Percentiles rank a stretch among this genome's conserved stretches.
Evolutionary conservation across 2,888 invertebrate genomes (phyloP).

Genomic region (Epinotia nisella): DNA sequence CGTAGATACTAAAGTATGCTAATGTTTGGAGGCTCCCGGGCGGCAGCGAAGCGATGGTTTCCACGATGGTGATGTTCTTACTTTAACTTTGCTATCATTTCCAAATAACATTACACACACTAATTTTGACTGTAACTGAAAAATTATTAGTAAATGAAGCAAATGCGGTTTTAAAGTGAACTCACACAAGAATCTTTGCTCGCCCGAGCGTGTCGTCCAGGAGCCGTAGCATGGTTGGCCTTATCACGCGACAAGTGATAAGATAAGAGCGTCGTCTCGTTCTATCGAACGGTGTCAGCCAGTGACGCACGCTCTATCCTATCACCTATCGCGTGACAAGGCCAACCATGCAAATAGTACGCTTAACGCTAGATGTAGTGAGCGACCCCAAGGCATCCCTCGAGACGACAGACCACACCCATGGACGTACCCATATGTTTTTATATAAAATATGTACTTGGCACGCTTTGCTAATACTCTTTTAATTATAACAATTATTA

Average conservation of each 20-base stretch:
- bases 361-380: conserved; percentile 23
- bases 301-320: too few species aligned
- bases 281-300: too few species aligned
- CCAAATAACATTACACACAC: background rate
- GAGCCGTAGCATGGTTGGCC: too few species aligned
- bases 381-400: too few species aligned
- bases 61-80: background rate
- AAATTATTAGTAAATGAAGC: background rate
- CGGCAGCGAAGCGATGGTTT: conserved; percentile 1
- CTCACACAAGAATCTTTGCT: background rate
- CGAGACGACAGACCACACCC: background rate
- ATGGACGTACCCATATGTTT: conserved; percentile 53
- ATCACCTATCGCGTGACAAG: too few species aligned
- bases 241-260: too few species aligned
- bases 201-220: background rate
- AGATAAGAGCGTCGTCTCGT: too few species aligned
- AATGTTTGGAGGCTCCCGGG: conserved; percentile 15
- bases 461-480: conserved; percentile 76
- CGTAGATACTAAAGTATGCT: conserved; percentile 32
- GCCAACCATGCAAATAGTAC: conserved; percentile 15
- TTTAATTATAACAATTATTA: conserved; percentile 78
- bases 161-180: background rate
- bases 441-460: conserved; percentile 69
- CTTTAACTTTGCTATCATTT: background rate
- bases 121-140: background rate